A percentile compares a stretch with the other conserved stretches of the same genome.
Evolutionary conservation across 2,797 vertebrate genomes (phyloP).

Genomic region (Graptemys geographica): DNA sequence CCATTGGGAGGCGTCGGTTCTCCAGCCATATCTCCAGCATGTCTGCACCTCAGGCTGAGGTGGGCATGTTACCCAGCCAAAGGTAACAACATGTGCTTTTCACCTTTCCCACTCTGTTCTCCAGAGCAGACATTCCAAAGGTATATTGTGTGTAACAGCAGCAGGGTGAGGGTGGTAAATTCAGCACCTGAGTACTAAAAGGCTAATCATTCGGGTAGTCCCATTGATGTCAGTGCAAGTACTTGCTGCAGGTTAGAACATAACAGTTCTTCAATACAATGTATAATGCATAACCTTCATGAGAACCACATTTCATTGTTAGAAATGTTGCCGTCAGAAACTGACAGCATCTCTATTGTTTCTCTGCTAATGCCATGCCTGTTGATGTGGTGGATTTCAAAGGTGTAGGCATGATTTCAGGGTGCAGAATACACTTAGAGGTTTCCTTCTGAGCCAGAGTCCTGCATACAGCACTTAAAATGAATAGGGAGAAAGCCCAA

Average conservation of each 20-base stretch:
- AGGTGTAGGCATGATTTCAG: background rate
- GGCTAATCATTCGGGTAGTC: background rate
- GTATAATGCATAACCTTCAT: accelerated
- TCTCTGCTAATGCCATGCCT: background rate
- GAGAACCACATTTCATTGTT: background rate
- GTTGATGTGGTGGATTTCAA: background rate
- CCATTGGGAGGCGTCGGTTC: constrained; percentile 92
- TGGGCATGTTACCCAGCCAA: constrained; percentile 96
- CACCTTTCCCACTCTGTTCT: constrained; percentile 37
- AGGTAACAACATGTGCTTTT: constrained; percentile 86
- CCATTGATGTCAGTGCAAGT: background rate
- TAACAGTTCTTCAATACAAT: background rate
- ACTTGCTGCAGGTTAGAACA: background rate
- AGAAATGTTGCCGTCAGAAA: background rate
- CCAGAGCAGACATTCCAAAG: constrained; percentile 27
- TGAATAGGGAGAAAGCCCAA: background rate
- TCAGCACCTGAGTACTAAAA: background rate
- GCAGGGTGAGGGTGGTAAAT: background rate
- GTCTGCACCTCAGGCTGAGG: constrained; percentile 88
- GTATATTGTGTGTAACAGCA: background rate
- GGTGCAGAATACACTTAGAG: background rate
- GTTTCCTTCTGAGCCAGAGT: background rate
- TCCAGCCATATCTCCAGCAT: constrained; percentile 95
- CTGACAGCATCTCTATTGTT: background rate
- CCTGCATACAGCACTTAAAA: accelerated